These are phyloP conservation scores for Sebastes itinus DNA, from an alignment of 2,797 vertebrate species.

Conservation along the genomic window DNA sequence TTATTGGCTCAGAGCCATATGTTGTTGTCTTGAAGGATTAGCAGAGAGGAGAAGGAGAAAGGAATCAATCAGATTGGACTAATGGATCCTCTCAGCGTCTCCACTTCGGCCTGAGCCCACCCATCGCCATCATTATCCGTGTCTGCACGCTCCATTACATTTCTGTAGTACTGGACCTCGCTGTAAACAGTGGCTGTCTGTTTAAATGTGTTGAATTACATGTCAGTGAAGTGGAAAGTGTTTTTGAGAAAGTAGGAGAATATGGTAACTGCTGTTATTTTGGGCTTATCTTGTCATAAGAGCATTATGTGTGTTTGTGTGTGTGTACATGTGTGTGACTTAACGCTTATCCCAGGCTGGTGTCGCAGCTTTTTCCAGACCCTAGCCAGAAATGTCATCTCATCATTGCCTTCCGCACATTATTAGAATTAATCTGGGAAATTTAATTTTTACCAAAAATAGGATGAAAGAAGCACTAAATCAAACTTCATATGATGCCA, in stretches of 20 bases:
- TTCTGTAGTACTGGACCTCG: background rate
- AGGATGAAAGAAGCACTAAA: background rate
- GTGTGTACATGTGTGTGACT: background rate
- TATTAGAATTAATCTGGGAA: background rate
- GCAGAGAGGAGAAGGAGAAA: conserved; percentile 57
- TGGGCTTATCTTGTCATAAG: conserved; percentile 45
- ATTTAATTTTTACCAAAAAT: background rate
- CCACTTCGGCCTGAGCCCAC: conserved; percentile 26
- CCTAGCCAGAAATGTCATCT: background rate
- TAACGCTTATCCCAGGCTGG: background rate
- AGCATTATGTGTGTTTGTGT: conserved; percentile 33
- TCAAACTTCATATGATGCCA: background rate
- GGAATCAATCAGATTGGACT: conserved; percentile 69
- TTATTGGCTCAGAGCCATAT: conserved; percentile 68
- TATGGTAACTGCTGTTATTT: conserved; percentile 35
- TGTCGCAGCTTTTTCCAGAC: background rate
- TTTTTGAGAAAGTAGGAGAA: conserved; percentile 25
- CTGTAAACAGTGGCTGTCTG: background rate
- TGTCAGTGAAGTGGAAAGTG: conserved; percentile 2
- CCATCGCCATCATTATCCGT: conserved; percentile 39
- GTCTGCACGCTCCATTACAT: conserved; percentile 50
- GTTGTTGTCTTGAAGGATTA: conserved; percentile 73
- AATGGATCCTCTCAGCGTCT: conserved; percentile 66
- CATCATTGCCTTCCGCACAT: background rate
- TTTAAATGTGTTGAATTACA: conserved; percentile 11